Conservation (phyloP, 2,888 invertebrate genomes). For the Apoda limacodes region DNA sequence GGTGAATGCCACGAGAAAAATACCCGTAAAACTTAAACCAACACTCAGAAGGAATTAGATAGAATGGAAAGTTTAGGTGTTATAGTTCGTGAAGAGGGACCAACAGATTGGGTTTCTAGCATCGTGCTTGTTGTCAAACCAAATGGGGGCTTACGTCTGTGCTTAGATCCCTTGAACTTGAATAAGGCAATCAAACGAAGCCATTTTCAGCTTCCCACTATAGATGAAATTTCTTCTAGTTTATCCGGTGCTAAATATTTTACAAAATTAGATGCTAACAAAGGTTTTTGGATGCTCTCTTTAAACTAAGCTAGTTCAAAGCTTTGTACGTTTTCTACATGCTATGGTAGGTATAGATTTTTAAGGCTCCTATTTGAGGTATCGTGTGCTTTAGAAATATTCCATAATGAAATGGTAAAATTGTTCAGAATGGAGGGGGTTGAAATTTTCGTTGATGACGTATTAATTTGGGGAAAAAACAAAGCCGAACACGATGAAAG, state of each 20-base stretch:
- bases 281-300: conserved; percentile 12
- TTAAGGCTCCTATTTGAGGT: conserved; percentile 13
- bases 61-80: conserved; percentile 3
- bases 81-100: conserved; percentile 1
- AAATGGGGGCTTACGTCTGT: conserved; percentile 4
- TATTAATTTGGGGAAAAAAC: conserved; percentile 10
- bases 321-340: no score
- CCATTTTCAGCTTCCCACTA: conserved; percentile 13
- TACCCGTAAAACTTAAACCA: conserved; percentile 3
- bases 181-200: conserved; percentile 9
- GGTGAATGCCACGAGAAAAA: conserved; percentile 6
- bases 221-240: conserved; percentile 10
- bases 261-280: conserved; percentile 11
- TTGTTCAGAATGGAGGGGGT: conserved; percentile 12
- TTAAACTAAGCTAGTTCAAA: conserved; percentile 12
- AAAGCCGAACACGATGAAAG: conserved; percentile 10
- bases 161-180: conserved; percentile 9
- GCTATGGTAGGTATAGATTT: conserved; percentile 10
- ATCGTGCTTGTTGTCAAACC: conserved; percentile 4
- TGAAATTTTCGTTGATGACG: conserved; percentile 10
- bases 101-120: conserved; percentile 7
- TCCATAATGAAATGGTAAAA: conserved; percentile 15
- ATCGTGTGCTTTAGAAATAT: conserved; percentile 9
- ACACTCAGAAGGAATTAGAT: conserved; percentile 3
- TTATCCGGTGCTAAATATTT: conserved; percentile 9